These are phyloP conservation scores for Litoditis marina DNA, from an alignment of 2,888 invertebrate genomes.

Conservation along the genomic window DNA sequence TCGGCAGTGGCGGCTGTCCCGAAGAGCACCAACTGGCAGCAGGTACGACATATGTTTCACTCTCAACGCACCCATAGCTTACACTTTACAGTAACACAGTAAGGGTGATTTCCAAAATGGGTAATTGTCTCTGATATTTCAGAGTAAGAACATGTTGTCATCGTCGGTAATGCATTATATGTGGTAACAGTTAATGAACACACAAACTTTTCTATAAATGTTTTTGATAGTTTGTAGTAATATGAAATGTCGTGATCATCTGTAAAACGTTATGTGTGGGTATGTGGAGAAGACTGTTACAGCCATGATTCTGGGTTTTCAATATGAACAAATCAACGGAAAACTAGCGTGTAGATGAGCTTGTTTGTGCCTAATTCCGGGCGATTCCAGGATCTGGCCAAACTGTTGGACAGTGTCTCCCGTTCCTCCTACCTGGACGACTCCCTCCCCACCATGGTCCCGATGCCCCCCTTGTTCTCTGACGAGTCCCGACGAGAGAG, in stretches of 20 bases:
- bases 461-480: conserved; percentile 7
- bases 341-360: neutral
- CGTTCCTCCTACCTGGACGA: conserved; percentile 7
- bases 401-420: conserved; percentile 29
- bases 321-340: too few relatives aligned
- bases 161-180: too few relatives aligned
- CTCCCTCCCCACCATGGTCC: conserved; percentile 19
- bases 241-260: too few relatives aligned
- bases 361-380: neutral
- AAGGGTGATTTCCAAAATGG: neutral
- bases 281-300: too few relatives aligned
- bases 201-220: too few relatives aligned
- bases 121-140: too few relatives aligned
- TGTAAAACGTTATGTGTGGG: too few relatives aligned
- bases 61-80: neutral
- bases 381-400: conserved; percentile 24
- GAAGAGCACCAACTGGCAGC: conserved; percentile 21
- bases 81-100: neutral
- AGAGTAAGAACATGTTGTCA: too few relatives aligned
- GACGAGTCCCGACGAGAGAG: conserved; percentile 1
- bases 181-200: too few relatives aligned
- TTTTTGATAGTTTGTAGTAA: too few relatives aligned
- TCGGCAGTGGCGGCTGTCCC: conserved; percentile 20
- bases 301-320: too few relatives aligned
- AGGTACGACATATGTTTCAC: conserved; percentile 10